Percentiles rank a stretch among this genome's conserved stretches.
Conservation (phyloP, 2,113 vertebrate genomes). For the Entomyzon cyanotis region DNA sequence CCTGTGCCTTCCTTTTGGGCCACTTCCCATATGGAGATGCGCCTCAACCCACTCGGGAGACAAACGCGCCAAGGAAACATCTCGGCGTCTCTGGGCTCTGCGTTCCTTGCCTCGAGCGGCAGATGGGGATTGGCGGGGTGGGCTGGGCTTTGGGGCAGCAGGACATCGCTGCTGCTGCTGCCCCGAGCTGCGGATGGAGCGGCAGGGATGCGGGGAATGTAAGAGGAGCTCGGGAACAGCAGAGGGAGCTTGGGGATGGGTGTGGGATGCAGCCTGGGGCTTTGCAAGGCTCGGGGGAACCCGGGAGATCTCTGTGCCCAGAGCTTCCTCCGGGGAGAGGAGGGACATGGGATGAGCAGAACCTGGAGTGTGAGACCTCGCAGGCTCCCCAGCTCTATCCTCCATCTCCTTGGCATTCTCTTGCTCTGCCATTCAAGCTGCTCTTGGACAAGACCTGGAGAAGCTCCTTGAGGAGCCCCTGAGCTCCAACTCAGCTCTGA, state of each 20-base stretch:
- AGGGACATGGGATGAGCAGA: rapidly evolving
- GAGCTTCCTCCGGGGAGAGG: not conserved
- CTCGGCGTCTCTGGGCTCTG: not conserved
- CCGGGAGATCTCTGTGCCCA: not conserved
- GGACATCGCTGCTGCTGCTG: not conserved
- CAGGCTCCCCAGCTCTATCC: too few relatives aligned
- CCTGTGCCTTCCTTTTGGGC: not conserved
- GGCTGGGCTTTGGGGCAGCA: not conserved
- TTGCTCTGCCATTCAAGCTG: not conserved
- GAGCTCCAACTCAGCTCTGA: not conserved
- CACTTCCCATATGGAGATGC: rapidly evolving
- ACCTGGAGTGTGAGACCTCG: not conserved
- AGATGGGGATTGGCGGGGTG: not conserved
- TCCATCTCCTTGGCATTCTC: not conserved
- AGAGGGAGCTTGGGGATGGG: constrained; percentile 55
- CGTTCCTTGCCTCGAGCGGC: not conserved
- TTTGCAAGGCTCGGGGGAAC: not conserved
- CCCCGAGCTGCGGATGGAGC: not conserved
- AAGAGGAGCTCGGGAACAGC: not conserved
- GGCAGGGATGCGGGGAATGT: not conserved
- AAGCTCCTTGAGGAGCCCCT: not conserved
- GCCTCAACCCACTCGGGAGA: not conserved
- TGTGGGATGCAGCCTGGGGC: not conserved
- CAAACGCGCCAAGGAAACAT: not conserved
- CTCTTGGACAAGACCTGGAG: not conserved